Evolutionary conservation across 2,888 invertebrate genomes (phyloP).

Genomic region (Idaea biselata): DNA sequence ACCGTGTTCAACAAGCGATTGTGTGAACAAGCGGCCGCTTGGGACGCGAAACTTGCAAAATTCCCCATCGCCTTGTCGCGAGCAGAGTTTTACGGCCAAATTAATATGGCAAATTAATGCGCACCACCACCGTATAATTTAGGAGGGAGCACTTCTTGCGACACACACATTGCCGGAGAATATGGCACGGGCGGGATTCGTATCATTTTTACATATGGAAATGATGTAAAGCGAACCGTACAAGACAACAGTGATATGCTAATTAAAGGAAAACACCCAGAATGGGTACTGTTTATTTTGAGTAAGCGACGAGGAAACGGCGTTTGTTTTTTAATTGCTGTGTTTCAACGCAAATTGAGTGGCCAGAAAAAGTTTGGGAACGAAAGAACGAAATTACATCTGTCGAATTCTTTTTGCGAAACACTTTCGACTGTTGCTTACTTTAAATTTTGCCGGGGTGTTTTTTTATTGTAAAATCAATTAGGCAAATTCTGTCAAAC

Average conservation of each 20-base stretch:
- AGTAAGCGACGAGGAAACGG: conserved; percentile 53
- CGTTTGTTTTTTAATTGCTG: conserved; percentile 33
- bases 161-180: conserved; percentile 34
- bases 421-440: not conserved
- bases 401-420: not conserved
- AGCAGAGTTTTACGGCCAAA: conserved; percentile 81
- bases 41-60: conserved; percentile 74
- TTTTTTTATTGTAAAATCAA: conserved; percentile 12
- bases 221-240: conserved; percentile 68
- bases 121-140: conserved; percentile 77
- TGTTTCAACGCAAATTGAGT: conserved; percentile 13
- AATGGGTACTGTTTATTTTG: conserved; percentile 65
- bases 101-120: conserved; percentile 82
- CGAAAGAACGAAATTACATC: conserved; percentile 1
- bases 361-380: conserved; percentile 14
- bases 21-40: conserved; percentile 74
- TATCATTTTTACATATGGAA: conserved; percentile 80
- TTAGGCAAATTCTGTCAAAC: conserved; percentile 15
- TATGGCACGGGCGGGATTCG: conserved; percentile 49
- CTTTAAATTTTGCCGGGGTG: not conserved
- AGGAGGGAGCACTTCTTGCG: conserved; percentile 70
- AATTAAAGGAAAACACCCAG: conserved; percentile 77
- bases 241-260: conserved; percentile 79
- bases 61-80: conserved; percentile 74
- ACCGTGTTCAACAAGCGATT: conserved; percentile 56